Conservation (phyloP, 2,113 vertebrate genomes). For the Cygnus buccinator region DNA sequence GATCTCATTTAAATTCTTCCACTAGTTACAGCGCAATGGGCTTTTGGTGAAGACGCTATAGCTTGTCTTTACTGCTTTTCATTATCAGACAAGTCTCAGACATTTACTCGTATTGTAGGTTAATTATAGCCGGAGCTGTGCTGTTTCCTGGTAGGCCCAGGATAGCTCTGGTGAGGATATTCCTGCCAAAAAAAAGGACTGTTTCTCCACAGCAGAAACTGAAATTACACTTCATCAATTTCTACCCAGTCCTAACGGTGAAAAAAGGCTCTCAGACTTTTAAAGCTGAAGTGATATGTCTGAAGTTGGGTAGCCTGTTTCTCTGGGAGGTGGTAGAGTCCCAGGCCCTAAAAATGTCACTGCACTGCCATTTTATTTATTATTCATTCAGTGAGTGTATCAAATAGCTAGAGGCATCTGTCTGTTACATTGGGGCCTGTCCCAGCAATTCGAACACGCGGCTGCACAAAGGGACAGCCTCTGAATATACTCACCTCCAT, state of each 20-base stretch:
- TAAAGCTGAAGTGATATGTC: background rate
- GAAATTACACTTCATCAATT: background rate
- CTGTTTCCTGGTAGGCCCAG: fast-evolving
- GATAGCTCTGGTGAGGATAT: background rate
- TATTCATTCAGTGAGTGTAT: conserved; percentile 49
- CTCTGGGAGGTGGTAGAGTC: background rate
- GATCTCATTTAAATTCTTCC: conserved; percentile 5
- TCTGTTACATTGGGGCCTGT: conserved; percentile 33
- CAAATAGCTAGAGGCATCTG: conserved; percentile 39
- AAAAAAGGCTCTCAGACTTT: background rate
- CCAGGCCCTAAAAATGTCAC: background rate
- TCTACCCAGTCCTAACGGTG: background rate
- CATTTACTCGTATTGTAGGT: background rate
- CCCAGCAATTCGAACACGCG: background rate
- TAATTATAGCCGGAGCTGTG: background rate
- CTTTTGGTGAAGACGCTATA: background rate
- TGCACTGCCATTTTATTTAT: conserved; percentile 44
- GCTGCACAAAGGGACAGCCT: background rate
- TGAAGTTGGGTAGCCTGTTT: background rate
- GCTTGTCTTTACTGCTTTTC: background rate
- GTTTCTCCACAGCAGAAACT: background rate
- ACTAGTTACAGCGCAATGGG: background rate
- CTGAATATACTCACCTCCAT: background rate
- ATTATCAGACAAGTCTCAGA: background rate
- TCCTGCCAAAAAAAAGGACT: background rate